Evolutionary conservation across 2,888 invertebrate species (phyloP), one percentile per base, ranked within the genome.

Genomic region (Isoperla grammatica): DNA sequence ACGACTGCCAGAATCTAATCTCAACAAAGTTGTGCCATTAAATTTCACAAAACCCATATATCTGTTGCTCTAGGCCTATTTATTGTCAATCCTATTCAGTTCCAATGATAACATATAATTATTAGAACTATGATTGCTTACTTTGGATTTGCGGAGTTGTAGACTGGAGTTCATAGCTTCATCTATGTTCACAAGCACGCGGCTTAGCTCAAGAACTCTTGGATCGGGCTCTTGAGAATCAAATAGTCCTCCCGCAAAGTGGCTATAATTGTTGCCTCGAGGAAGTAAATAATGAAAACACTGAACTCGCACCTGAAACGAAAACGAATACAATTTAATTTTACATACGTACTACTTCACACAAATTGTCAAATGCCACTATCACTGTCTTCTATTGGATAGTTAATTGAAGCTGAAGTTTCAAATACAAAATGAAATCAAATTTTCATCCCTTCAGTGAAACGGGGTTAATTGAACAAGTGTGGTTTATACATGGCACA

Each of bases 271-370:
- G 67, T 75, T 75, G 19, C 79, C 76, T 42, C 81, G 75, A 2
- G 87, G 84, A 60, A 83, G 81, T 65, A 97, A 78, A 77, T 94
- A 95, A 78, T 93, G 93, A 78, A 97, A 96, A 75, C 96, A 97
- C 73, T 95, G 95, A 45, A 97, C 95, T 61, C 95, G 83, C 62
- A 90, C 83, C 86, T 87, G 68, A 57, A 78, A 73, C 75, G 70
- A 79, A 76, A 65, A 77, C 77, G 62, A 77, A 77, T 39, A 17
- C 20, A 78, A 77, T 57, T n/a, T n/a, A n/a, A n/a, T n/a, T n/a
- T n/a, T n/a, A n/a, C n/a, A 72, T 50, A 22, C 35, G n/a, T 4
- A 50, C 23, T 11, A 20, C 20, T 22, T 6, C 11, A 12, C n/a
- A n/a, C n/a, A n/a, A n/a, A n/a, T n/a, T n/a, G n/a, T n/a, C n/a